Conservation (phyloP, 2,888 invertebrate genomes). For the Polyommatus iphigenia region DNA sequence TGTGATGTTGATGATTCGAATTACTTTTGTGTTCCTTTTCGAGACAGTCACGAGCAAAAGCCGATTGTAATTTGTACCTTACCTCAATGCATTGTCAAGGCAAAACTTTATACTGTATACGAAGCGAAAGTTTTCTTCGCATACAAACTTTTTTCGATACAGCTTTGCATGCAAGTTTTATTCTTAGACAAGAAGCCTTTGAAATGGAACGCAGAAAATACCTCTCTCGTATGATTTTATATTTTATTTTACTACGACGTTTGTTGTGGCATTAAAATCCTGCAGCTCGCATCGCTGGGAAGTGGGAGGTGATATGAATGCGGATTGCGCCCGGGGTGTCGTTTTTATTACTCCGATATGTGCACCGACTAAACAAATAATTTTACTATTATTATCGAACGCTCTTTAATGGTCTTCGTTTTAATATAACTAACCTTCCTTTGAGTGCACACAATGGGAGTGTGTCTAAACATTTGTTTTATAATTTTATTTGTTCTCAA, state of each 20-base stretch:
- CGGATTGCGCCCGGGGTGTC: neutral
- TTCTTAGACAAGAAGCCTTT: neutral
- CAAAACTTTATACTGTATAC: neutral
- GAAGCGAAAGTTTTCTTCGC: slow-evolving; percentile 7
- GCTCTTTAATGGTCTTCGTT: neutral
- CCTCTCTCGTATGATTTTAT: neutral
- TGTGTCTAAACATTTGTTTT: neutral
- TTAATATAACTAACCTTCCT: neutral
- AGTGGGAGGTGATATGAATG: slow-evolving; percentile 10
- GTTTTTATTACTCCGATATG: slow-evolving; percentile 7
- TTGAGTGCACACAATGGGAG: neutral
- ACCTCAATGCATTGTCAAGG: neutral
- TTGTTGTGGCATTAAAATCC: slow-evolving; percentile 4
- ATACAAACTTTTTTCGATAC: neutral
- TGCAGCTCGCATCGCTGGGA: neutral
- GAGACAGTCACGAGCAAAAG: neutral
- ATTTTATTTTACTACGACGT: slow-evolving; percentile 5
- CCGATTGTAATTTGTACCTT: neutral
- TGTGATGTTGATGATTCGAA: neutral
- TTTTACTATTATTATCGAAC: neutral
- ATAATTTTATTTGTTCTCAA: neutral
- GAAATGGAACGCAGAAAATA: neutral
- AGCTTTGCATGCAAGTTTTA: neutral
- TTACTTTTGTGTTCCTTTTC: too few relatives aligned
- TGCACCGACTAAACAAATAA: slow-evolving; percentile 7